Evolutionary conservation across 2,113 vertebrate genomes (phyloP).

Genomic region (Hucho hucho): DNA sequence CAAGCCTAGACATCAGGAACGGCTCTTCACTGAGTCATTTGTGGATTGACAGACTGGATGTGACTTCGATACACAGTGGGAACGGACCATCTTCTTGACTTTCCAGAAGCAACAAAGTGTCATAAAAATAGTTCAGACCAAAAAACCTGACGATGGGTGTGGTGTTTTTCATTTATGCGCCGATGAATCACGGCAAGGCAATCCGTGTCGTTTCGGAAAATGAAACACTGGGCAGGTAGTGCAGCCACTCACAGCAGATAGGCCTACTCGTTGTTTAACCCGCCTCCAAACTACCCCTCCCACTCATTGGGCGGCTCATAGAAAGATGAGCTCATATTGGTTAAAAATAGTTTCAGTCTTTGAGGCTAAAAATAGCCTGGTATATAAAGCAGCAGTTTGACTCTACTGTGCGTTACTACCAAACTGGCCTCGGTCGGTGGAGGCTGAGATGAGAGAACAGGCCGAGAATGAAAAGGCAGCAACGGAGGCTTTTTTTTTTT

Average conservation of each 20-base stretch:
- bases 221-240: background rate
- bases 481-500: no score
- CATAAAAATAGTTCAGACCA: background rate
- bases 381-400: slow-evolving; percentile 68
- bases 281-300: slow-evolving; percentile 23
- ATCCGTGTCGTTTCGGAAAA: background rate
- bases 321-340: slow-evolving; percentile 76
- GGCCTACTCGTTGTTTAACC: slow-evolving; percentile 14
- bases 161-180: background rate
- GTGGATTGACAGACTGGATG: background rate
- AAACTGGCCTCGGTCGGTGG: background rate
- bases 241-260: background rate
- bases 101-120: no score
- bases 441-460: background rate
- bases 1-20: no score
- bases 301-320: slow-evolving; percentile 58
- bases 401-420: slow-evolving; percentile 18
- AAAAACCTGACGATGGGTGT: background rate
- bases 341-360: slow-evolving; percentile 74
- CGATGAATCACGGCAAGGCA: background rate
- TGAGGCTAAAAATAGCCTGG: slow-evolving; percentile 73
- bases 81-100: background rate
- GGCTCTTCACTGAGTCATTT: background rate
- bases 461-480: background rate
- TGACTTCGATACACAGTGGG: background rate